phyloP scores from a whole-genome alignment of 1,140 invertebrate genomes.

The Homarus americanus region DNA sequence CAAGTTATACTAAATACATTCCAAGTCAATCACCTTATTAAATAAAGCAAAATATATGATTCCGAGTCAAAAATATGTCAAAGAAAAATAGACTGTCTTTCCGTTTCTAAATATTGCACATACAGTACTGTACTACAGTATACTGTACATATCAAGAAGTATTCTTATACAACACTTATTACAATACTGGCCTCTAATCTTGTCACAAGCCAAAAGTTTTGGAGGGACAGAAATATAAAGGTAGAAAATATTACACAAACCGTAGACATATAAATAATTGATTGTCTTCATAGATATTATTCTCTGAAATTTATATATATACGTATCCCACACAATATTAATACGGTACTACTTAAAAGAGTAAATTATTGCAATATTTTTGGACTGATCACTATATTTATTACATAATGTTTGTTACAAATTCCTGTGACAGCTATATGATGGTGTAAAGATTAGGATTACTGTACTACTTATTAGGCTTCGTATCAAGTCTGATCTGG shows the following conservation, averaged over 20 bases:
- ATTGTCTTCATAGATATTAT: neutral
- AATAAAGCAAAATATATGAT: too few relatives aligned
- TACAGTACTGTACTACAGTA: too few relatives aligned
- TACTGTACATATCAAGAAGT: too few relatives aligned
- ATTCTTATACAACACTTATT: too few relatives aligned
- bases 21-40: too few relatives aligned
- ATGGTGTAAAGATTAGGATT: neutral
- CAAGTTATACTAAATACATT: too few relatives aligned
- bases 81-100: too few relatives aligned
- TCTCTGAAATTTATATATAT: too few relatives aligned
- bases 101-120: too few relatives aligned
- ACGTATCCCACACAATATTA: neutral
- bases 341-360: neutral
- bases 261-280: neutral
- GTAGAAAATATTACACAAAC: neutral
- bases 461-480: neutral
- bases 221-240: too few relatives aligned
- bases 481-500: slow-evolving; percentile 35
- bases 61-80: too few relatives aligned
- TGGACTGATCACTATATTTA: neutral
- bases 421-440: neutral
- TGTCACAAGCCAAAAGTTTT: neutral
- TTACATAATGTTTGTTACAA: neutral
- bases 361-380: neutral
- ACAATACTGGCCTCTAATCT: neutral